Evolutionary conservation across 2,888 invertebrate species (phyloP).

Genomic region (Lasioglossum vierecki): DNA sequence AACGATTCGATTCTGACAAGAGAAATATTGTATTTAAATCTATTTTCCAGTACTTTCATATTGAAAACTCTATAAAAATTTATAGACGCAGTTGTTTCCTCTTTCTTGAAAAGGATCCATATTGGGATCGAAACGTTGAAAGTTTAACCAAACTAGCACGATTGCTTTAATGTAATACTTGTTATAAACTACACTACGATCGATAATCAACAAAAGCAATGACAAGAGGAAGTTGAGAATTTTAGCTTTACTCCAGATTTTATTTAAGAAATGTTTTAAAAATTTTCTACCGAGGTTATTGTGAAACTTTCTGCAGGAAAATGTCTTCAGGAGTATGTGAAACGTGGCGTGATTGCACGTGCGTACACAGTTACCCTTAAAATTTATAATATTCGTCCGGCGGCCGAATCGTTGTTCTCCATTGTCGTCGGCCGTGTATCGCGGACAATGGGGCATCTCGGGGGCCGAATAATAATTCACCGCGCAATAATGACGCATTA

Average conservation of each 20-base stretch:
- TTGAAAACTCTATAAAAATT: too few relatives aligned
- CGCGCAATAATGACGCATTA: conserved; percentile 25
- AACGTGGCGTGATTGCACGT: neutral
- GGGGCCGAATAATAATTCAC: conserved; percentile 17
- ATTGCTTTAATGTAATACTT: too few relatives aligned
- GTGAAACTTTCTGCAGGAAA: neutral
- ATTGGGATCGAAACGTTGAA: too few relatives aligned
- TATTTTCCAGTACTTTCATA: too few relatives aligned
- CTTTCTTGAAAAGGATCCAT: too few relatives aligned
- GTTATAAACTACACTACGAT: too few relatives aligned
- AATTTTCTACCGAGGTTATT: neutral
- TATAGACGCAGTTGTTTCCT: too few relatives aligned
- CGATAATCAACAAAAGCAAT: too few relatives aligned
- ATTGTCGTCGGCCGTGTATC: conserved; percentile 17
- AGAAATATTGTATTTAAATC: too few relatives aligned
- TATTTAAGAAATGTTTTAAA: neutral
- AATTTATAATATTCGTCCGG: conserved; percentile 7
- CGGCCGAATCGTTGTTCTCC: conserved; percentile 16
- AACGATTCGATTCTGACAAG: neutral
- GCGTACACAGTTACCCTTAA: conserved; percentile 8
- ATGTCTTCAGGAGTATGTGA: neutral
- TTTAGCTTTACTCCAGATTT: neutral
- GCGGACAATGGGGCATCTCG: conserved; percentile 21
- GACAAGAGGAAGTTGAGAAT: neutral
- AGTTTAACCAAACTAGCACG: too few relatives aligned